Conservation (phyloP, 1,140 invertebrate genomes). For the Tribolium madens region DNA sequence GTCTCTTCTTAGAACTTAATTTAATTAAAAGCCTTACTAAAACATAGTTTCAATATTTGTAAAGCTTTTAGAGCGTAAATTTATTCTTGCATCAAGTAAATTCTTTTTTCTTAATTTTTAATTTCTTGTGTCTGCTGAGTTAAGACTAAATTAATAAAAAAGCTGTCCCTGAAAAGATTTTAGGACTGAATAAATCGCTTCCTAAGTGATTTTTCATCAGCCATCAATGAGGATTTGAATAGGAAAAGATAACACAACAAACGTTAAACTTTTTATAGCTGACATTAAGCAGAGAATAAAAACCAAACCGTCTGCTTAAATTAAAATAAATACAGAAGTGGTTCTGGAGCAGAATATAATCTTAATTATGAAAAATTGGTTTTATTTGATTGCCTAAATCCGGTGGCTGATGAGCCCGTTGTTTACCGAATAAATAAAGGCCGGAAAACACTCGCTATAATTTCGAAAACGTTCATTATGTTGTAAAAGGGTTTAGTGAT, state of each 20-base stretch:
- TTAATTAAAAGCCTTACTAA: no score
- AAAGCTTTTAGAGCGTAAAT: background rate
- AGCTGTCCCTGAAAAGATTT: background rate
- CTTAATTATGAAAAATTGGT: conserved; percentile 27
- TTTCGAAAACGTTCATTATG: conserved; percentile 37
- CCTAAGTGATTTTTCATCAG: conserved; percentile 21
- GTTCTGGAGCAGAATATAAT: conserved; percentile 1
- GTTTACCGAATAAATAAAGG: conserved; percentile 15
- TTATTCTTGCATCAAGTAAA: background rate
- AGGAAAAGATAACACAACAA: conserved; percentile 27
- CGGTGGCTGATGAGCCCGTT: conserved; percentile 1
- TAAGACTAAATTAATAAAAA: background rate
- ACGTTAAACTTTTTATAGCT: conserved; percentile 12
- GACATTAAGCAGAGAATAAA: conserved; percentile 4
- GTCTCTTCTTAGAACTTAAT: no score
- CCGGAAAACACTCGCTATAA: conserved; percentile 32
- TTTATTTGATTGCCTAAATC: conserved; percentile 9
- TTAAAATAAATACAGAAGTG: conserved; percentile 10
- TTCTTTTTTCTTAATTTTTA: background rate
- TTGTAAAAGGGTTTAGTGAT: conserved; percentile 33
- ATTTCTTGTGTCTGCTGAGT: background rate
- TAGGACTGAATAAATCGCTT: background rate
- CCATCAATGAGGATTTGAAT: conserved; percentile 18
- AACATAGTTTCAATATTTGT: background rate
- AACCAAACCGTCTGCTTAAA: conserved; percentile 12